A percentile compares a stretch with the other conserved stretches of the same genome.
Conservation (phyloP, 2,113 vertebrate genomes). For the Neodon shergylaensis region DNA sequence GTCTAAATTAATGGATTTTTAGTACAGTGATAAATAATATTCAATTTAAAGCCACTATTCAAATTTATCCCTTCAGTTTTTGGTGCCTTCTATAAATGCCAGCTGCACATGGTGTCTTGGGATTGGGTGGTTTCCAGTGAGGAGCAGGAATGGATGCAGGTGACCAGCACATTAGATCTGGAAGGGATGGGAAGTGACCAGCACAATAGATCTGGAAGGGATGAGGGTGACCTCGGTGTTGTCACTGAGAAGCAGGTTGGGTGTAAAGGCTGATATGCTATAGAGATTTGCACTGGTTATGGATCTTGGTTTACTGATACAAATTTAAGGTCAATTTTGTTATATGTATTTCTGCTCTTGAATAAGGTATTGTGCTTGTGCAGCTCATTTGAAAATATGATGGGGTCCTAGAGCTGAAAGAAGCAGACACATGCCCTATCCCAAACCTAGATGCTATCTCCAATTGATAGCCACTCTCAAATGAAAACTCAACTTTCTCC, state of each 20-base stretch:
- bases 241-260: background rate
- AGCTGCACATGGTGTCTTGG: background rate
- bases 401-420: background rate
- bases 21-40: background rate
- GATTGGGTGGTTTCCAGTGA: conserved; percentile 32
- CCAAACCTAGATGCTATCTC: background rate
- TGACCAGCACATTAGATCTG: background rate
- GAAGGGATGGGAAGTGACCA: background rate
- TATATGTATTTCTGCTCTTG: too few relatives aligned
- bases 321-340: too few relatives aligned
- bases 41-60: background rate
- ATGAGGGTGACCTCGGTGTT: background rate
- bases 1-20: background rate
- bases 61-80: conserved; percentile 26
- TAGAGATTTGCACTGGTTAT: too few relatives aligned
- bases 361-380: too few relatives aligned
- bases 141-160: background rate
- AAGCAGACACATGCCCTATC: background rate
- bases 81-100: background rate
- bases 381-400: too few relatives aligned
- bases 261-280: background rate
- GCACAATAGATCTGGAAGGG: background rate
- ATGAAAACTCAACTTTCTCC: background rate
- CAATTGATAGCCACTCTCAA: background rate
- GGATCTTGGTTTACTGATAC: too few relatives aligned